These are phyloP conservation scores for Phenganax stokvisi DNA, from an alignment of 92 coral and sea anemone species.

Conservation along the genomic window DNA sequence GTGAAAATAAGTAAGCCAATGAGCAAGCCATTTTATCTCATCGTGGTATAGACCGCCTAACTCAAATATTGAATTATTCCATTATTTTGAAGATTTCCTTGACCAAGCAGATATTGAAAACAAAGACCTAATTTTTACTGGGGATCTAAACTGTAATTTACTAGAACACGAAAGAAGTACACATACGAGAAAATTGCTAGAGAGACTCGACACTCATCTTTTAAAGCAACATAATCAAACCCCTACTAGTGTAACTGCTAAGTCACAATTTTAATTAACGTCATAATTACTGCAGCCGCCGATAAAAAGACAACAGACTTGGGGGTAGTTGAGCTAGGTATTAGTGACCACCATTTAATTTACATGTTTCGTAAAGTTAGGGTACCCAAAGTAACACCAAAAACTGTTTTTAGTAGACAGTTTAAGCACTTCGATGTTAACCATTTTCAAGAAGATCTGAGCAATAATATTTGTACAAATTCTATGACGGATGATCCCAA, in stretches of 20 bases:
- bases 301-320: constrained; percentile 2
- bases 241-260: no score
- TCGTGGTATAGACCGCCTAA: no score
- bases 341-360: neutral
- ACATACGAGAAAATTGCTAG: no score
- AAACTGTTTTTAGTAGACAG: neutral
- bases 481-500: neutral
- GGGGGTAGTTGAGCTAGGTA: constrained; percentile 1
- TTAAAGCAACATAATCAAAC: no score
- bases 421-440: neutral
- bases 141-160: no score
- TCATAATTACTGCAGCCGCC: neutral
- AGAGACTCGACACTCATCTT: no score
- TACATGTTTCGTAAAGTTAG: constrained; percentile 3
- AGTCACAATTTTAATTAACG: neutral
- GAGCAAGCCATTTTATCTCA: no score
- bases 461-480: neutral
- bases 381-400: neutral
- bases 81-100: neutral
- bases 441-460: no score
- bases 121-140: neutral
- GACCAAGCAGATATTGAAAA: neutral
- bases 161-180: no score
- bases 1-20: no score
- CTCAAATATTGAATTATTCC: no score